These are phyloP conservation scores for Drosophila saltans DNA, from an alignment of 1,140 invertebrate genomes.

Conservation along the genomic window DNA sequence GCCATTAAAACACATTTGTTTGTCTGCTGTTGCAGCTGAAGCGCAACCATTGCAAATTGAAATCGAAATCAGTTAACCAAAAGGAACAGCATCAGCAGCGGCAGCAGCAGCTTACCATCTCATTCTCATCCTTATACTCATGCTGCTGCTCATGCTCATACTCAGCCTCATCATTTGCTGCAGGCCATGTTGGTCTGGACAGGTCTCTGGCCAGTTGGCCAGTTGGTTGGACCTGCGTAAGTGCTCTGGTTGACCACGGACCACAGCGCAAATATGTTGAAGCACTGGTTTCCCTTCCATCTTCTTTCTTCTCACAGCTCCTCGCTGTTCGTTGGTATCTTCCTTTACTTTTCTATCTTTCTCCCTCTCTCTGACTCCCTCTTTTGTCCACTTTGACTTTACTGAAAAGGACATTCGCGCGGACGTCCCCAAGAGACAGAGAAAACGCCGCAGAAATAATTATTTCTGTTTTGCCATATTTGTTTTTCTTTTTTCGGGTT, in stretches of 20 bases:
- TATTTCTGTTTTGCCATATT: constrained; percentile 75
- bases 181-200: constrained; percentile 37
- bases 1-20: constrained; percentile 81
- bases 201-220: constrained; percentile 8
- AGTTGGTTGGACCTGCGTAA: constrained; percentile 55
- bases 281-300: not conserved
- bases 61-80: constrained; percentile 76
- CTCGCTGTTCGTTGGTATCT: constrained; percentile 14
- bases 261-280: constrained; percentile 63
- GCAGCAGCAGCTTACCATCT: constrained; percentile 27
- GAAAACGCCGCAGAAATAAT: constrained; percentile 77
- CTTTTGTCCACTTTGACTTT: constrained; percentile 61
- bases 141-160: constrained; percentile 35
- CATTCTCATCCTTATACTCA: constrained; percentile 49
- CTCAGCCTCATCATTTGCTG: constrained; percentile 45
- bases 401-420: constrained; percentile 38
- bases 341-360: constrained; percentile 11
- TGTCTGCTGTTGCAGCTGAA: constrained; percentile 62
- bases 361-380: constrained; percentile 1
- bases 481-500: constrained; percentile 42
- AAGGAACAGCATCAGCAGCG: constrained; percentile 33
- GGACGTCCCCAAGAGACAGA: constrained; percentile 57
- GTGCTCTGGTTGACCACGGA: constrained; percentile 72
- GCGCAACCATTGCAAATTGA: constrained; percentile 75
- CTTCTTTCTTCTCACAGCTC: not conserved